Conservation (phyloP, 2,888 invertebrate species). For the Isoperla grammatica region DNA sequence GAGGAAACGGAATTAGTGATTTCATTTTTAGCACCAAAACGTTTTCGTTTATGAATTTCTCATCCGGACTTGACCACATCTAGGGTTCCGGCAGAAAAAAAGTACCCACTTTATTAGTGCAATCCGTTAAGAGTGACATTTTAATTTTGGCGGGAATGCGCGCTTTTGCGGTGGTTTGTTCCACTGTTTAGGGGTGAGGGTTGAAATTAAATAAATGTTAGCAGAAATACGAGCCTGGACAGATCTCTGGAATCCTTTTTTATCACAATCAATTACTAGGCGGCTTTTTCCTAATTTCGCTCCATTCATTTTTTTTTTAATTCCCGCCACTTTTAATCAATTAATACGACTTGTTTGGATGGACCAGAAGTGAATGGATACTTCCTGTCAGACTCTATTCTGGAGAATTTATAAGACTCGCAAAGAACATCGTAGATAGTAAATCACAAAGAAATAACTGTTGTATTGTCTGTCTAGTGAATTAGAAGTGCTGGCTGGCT, state of each 20-base stretch:
- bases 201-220: neutral
- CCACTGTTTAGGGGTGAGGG: neutral
- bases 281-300: neutral
- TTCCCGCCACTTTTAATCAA: neutral
- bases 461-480: too few species aligned
- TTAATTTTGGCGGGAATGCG: slow-evolving; percentile 22
- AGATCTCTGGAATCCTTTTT: neutral
- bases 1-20: too few species aligned
- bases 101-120: slow-evolving; percentile 21
- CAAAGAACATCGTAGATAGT: too few species aligned
- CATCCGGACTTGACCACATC: neutral
- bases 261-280: neutral
- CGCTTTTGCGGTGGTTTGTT: slow-evolving; percentile 6
- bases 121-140: slow-evolving; percentile 23
- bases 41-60: neutral
- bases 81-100: neutral
- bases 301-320: neutral
- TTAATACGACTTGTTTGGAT: too few species aligned
- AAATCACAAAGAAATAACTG: too few species aligned
- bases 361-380: too few species aligned
- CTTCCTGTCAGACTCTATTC: too few species aligned
- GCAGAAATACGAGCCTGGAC: neutral
- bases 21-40: too few species aligned
- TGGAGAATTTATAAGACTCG: too few species aligned
- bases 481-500: too few species aligned